These are phyloP conservation scores for Asarcornis scutulata DNA, from an alignment of 2,113 vertebrate species.

Conservation along the genomic window DNA sequence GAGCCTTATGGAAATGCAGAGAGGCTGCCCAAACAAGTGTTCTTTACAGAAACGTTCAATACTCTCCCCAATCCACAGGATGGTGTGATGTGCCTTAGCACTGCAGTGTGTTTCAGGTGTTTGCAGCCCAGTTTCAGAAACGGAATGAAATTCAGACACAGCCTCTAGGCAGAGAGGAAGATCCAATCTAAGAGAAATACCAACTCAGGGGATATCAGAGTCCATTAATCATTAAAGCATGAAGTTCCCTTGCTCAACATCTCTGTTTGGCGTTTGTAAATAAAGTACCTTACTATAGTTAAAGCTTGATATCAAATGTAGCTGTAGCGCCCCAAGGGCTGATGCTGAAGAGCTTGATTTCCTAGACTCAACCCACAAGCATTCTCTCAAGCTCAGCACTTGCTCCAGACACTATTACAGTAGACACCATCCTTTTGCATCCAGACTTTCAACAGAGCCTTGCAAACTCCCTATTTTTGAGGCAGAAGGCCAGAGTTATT, in stretches of 20 bases:
- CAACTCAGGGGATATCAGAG: constrained; percentile 16
- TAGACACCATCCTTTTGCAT: background rate
- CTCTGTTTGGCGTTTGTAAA: background rate
- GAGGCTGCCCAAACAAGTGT: background rate
- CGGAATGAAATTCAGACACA: constrained; percentile 54
- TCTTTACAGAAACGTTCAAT: constrained; percentile 19
- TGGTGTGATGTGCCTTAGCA: background rate
- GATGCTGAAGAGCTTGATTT: background rate
- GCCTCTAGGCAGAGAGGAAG: constrained; percentile 39
- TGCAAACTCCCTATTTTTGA: background rate
- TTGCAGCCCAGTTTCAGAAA: constrained; percentile 11
- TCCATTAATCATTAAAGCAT: constrained; percentile 14
- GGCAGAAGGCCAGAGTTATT: background rate
- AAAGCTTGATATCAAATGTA: background rate
- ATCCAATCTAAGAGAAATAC: constrained; percentile 19
- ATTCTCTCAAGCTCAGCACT: background rate
- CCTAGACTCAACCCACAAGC: background rate
- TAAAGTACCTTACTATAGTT: background rate
- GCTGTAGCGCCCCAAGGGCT: background rate
- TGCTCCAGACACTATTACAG: background rate
- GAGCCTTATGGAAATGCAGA: background rate
- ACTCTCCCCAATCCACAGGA: background rate
- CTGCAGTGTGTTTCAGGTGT: background rate
- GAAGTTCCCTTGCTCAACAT: background rate
- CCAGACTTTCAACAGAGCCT: background rate